A percentile compares a stretch with the other conserved stretches of the same genome.
Evolutionary conservation across 2,888 invertebrate species (phyloP).

Genomic region (Elegia similella): DNA sequence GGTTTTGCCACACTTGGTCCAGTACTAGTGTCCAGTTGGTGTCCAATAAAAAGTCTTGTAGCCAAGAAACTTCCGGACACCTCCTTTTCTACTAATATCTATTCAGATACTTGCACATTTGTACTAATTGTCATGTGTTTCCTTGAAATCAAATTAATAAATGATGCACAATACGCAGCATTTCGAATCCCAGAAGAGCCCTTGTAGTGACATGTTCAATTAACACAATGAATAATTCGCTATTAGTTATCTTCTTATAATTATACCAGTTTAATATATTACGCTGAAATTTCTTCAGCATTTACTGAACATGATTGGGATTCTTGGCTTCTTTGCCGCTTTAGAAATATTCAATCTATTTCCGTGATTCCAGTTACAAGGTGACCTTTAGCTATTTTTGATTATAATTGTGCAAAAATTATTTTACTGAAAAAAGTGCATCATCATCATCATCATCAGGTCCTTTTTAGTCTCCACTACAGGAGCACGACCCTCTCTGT

Average conservation of each 20-base stretch:
- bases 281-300: background rate
- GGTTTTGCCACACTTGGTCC: too few relatives aligned
- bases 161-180: background rate
- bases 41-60: too few relatives aligned
- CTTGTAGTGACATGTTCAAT: conserved; percentile 6
- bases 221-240: background rate
- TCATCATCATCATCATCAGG: too few relatives aligned
- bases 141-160: background rate
- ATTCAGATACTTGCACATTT: too few relatives aligned
- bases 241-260: background rate
- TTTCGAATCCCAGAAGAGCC: conserved; percentile 6
- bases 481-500: too few relatives aligned
- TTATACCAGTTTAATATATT: background rate
- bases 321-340: conserved; percentile 2
- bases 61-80: too few relatives aligned
- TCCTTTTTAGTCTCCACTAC: too few relatives aligned
- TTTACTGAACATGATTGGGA: background rate
- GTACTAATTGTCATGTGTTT: background rate
- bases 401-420: background rate
- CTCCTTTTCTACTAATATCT: too few relatives aligned
- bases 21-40: too few relatives aligned
- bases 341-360: background rate
- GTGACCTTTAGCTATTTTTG: conserved; percentile 24
- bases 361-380: conserved; percentile 22
- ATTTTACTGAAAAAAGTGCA: background rate